Conservation (phyloP, 2,888 invertebrate genomes). For the Tetropium fuscum region DNA sequence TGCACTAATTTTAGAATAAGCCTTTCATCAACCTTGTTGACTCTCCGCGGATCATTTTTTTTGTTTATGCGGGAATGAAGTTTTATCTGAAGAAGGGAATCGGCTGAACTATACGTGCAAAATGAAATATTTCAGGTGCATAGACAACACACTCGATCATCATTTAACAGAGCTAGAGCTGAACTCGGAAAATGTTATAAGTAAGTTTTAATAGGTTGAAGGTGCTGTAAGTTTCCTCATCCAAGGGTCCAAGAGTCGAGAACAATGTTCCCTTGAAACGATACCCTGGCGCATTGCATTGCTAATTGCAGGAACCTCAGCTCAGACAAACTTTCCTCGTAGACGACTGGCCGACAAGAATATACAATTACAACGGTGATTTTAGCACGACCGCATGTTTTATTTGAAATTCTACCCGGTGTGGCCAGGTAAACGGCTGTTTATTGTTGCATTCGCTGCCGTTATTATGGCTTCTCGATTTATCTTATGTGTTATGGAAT, state of each 20-base stretch:
- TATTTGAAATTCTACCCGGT: conserved; percentile 44
- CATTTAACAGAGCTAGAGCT: conserved; percentile 13
- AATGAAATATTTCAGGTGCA: too few relatives aligned
- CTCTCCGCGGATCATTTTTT: too few relatives aligned
- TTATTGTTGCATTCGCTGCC: conserved; percentile 45
- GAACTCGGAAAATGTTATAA: conserved; percentile 25
- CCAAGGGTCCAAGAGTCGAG: conserved; percentile 48
- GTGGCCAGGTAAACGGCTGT: conserved; percentile 43
- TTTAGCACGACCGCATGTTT: conserved; percentile 35
- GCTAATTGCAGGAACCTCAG: conserved; percentile 57
- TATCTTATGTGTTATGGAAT: conserved; percentile 40
- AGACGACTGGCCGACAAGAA: conserved; percentile 37
- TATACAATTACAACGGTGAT: conserved; percentile 44
- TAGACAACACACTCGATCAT: conserved; percentile 3
- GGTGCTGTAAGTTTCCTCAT: conserved; percentile 50
- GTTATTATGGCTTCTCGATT: conserved; percentile 44
- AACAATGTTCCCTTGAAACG: conserved; percentile 55
- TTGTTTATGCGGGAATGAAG: too few relatives aligned
- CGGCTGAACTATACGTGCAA: too few relatives aligned
- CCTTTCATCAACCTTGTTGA: too few relatives aligned
- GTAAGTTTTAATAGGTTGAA: conserved; percentile 33
- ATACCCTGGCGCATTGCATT: conserved; percentile 57
- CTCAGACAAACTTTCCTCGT: conserved; percentile 27
- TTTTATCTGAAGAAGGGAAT: too few relatives aligned
- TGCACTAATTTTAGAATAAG: too few relatives aligned